phyloP scores from a whole-genome alignment of 2,888 invertebrate genomes.

The Carcina quercana region DNA sequence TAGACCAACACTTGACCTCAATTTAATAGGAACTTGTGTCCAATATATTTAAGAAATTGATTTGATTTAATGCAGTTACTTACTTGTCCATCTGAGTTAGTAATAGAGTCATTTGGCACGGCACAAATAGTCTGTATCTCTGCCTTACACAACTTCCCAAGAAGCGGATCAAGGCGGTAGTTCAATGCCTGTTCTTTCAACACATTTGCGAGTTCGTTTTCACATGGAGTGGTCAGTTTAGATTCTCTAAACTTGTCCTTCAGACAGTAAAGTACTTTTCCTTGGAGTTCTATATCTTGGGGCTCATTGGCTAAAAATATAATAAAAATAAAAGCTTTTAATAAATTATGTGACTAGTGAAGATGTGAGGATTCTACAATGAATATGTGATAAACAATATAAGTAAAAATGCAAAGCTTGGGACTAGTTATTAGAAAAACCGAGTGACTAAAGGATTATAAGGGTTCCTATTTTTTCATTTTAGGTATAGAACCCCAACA shows the following conservation, averaged over 20 bases:
- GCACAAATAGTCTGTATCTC: conserved; percentile 81
- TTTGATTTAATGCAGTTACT: conserved; percentile 3
- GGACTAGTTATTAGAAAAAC: too few relatives aligned
- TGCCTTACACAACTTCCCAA: conserved; percentile 86
- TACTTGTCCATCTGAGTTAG: conserved; percentile 66
- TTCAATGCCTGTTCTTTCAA: conserved; percentile 93
- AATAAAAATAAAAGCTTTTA: too few relatives aligned
- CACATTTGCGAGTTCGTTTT: conserved; percentile 86
- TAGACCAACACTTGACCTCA: not conserved
- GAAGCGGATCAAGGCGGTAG: conserved; percentile 90
- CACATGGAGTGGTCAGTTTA: conserved; percentile 83
- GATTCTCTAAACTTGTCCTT: conserved; percentile 86
- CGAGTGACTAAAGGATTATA: too few relatives aligned
- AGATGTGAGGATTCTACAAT: too few relatives aligned
- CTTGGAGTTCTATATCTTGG: conserved; percentile 84
- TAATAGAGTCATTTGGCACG: conserved; percentile 53
- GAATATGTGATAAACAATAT: too few relatives aligned
- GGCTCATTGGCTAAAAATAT: conserved; percentile 56
- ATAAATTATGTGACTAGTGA: too few relatives aligned
- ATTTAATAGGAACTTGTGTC: not conserved
- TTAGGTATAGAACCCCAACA: too few relatives aligned
- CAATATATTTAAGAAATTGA: not conserved
- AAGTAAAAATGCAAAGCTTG: too few relatives aligned
- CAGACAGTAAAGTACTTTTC: conserved; percentile 87
- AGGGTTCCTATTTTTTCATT: too few relatives aligned